Evolutionary conservation across 92 coral and sea anemone species (phyloP).

Genomic region (Paramuricea clavata): DNA sequence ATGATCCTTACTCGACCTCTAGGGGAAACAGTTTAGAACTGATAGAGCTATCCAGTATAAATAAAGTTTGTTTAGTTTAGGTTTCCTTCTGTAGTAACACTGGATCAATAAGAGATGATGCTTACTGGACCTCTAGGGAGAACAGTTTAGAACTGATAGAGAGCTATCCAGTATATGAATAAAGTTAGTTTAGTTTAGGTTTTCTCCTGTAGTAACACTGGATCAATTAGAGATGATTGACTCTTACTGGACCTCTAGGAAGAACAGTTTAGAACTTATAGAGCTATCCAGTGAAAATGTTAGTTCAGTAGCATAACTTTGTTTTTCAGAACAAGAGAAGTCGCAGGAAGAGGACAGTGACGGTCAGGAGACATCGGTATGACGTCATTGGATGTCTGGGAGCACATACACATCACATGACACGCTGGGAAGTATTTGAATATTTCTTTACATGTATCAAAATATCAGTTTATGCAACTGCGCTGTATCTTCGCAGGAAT

Average conservation of each 20-base stretch:
- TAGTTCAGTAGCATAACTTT: too few relatives aligned
- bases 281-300: too few relatives aligned
- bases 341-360: conserved; percentile 12
- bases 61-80: too few relatives aligned
- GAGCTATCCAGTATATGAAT: not conserved
- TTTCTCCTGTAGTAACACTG: not conserved
- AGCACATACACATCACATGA: not conserved
- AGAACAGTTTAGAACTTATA: too few relatives aligned
- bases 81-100: not conserved
- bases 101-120: not conserved
- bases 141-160: not conserved
- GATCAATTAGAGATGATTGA: too few relatives aligned
- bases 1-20: not conserved
- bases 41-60: not conserved
- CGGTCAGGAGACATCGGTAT: conserved; percentile 46
- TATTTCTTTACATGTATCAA: not conserved
- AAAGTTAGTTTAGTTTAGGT: not conserved
- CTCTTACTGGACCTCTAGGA: not conserved
- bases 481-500: too few relatives aligned
- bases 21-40: not conserved
- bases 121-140: not conserved
- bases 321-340: conserved; percentile 21
- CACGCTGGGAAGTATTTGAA: not conserved
- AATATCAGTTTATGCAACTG: too few relatives aligned
- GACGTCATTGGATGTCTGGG: not conserved